phyloP scores from a whole-genome alignment of 2,113 vertebrate species.

The Elaphurus davidianus region DNA sequence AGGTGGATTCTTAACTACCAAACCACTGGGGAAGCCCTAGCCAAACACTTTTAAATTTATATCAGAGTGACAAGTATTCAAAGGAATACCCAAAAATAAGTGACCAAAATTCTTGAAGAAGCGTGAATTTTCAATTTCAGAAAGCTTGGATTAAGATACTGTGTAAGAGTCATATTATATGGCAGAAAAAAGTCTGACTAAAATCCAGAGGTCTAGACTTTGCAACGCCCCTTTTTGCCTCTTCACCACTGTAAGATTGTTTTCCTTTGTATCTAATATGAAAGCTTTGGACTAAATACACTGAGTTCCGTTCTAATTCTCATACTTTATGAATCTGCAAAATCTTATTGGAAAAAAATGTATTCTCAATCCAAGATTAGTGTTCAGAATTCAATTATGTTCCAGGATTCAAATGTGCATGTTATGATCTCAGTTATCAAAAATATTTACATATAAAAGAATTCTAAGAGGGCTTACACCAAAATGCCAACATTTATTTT shows the following conservation, averaged over 20 bases:
- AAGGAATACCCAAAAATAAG: neutral
- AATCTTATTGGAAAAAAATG: neutral
- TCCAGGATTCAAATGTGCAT: neutral
- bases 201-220: neutral
- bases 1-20: neutral
- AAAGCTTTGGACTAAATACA: neutral
- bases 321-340: neutral
- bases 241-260: neutral
- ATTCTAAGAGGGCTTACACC: neutral
- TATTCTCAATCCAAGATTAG: neutral
- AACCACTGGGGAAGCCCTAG: neutral
- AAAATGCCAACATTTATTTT: neutral
- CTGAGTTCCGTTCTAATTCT: neutral
- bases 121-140: neutral
- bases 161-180: neutral
- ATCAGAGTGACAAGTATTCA: neutral
- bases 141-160: neutral
- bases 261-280: neutral
- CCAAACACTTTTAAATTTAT: neutral
- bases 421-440: neutral
- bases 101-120: neutral
- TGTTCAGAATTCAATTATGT: neutral
- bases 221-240: neutral
- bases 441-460: neutral
- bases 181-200: neutral